Conservation (phyloP, 2,797 vertebrate species). For the Esox lucius region DNA sequence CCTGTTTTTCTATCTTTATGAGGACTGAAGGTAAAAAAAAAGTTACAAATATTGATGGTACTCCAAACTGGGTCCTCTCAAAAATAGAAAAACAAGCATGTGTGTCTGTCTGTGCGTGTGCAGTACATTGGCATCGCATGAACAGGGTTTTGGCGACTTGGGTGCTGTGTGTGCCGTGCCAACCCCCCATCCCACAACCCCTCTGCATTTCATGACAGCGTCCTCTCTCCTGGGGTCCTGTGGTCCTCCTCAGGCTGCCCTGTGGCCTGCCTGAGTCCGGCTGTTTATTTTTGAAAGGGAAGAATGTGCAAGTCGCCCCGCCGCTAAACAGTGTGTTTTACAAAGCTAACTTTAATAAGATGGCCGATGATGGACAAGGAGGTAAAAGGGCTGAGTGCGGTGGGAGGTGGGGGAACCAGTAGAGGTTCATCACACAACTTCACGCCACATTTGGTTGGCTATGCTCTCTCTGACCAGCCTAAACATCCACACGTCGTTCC, state of each 20-base stretch:
- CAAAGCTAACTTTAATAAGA: slow-evolving; percentile 73
- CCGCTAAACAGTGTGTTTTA: slow-evolving; percentile 63
- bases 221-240: slow-evolving; percentile 28
- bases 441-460: neutral
- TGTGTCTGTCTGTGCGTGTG: neutral
- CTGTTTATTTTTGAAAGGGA: slow-evolving; percentile 64
- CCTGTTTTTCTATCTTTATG: no score
- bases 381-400: slow-evolving; percentile 12
- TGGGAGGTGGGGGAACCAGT: neutral
- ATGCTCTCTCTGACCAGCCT: neutral
- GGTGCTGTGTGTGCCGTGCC: neutral
- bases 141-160: neutral
- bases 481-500: slow-evolving; percentile 19
- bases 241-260: slow-evolving; percentile 30
- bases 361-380: slow-evolving; percentile 59
- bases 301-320: slow-evolving; percentile 46
- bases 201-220: slow-evolving; percentile 15
- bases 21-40: no score
- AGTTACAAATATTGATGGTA: no score
- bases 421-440: no score
- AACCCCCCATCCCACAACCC: neutral
- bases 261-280: slow-evolving; percentile 37
- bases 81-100: no score
- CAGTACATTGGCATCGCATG: neutral
- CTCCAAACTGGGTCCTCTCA: no score